Percentiles rank a stretch among this genome's conserved stretches.
Evolutionary conservation across 2,113 vertebrate species (phyloP).

Genomic region (Plecturocebus donacophilus): DNA sequence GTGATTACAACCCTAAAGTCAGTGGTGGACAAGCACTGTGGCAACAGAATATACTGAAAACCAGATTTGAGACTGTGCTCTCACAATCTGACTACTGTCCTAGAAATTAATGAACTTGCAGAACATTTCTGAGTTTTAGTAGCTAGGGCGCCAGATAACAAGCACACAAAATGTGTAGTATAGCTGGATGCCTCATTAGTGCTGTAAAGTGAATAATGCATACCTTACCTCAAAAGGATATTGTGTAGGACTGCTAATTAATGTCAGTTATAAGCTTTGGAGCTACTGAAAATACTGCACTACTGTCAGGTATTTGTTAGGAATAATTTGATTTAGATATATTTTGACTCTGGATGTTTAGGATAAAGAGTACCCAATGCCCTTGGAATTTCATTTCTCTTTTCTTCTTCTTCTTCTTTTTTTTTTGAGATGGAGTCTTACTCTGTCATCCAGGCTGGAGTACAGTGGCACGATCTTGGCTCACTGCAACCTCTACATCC

Average conservation of each 20-base stretch:
- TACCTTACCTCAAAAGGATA: background rate
- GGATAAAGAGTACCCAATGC: background rate
- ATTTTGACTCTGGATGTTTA: background rate
- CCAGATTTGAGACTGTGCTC: background rate
- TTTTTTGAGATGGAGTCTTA: too few species aligned
- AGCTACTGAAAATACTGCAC: background rate
- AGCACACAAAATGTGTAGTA: background rate
- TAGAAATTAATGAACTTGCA: background rate
- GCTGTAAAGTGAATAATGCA: slow-evolving; percentile 6
- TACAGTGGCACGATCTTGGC: too few species aligned
- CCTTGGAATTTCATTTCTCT: background rate
- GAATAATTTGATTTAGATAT: slow-evolving; percentile 18
- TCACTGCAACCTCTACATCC: too few species aligned
- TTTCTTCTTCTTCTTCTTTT: too few species aligned
- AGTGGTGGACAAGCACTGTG: background rate
- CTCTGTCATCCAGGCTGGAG: too few species aligned
- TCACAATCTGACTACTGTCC: background rate
- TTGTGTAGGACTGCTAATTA: slow-evolving; percentile 17
- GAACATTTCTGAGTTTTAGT: background rate
- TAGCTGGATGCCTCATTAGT: background rate
- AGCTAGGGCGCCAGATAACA: background rate
- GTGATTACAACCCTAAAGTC: background rate
- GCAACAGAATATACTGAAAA: background rate
- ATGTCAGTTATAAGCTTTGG: slow-evolving; percentile 39
- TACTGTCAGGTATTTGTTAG: background rate